A percentile compares a stretch with the other conserved stretches of the same genome.
phyloP scores from a whole-genome alignment of 1,140 invertebrate genomes.

The Neomicropteryx cornuta region DNA sequence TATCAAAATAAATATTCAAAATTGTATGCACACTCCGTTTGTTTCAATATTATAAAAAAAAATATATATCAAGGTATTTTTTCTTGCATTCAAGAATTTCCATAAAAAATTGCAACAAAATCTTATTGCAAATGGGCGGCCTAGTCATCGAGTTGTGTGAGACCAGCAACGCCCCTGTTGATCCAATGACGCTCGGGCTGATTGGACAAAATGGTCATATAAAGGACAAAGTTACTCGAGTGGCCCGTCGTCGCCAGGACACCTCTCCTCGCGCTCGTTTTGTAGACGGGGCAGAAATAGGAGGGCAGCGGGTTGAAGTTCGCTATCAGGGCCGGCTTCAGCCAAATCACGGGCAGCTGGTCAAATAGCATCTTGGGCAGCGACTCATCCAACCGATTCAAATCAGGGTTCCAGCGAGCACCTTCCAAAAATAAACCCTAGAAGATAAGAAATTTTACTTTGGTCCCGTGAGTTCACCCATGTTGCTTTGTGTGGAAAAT shows the following conservation, averaged over 20 bases:
- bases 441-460: no score
- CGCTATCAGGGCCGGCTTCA: slow-evolving; percentile 54
- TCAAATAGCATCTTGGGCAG: slow-evolving; percentile 68
- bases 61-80: no score
- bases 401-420: slow-evolving; percentile 69
- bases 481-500: no score
- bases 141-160: slow-evolving; percentile 69
- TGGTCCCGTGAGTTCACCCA: no score
- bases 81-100: no score
- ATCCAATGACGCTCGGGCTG: slow-evolving; percentile 72
- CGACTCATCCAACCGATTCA: slow-evolving; percentile 55
- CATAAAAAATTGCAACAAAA: no score
- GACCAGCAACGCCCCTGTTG: slow-evolving; percentile 67
- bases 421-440: slow-evolving; percentile 83
- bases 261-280: slow-evolving; percentile 71
- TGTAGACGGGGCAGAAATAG: slow-evolving; percentile 80
- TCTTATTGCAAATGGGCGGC: no score
- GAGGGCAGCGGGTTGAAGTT: slow-evolving; percentile 38
- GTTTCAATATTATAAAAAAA: no score
- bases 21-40: no score
- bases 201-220: slow-evolving; percentile 54
- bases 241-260: slow-evolving; percentile 74
- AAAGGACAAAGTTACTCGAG: slow-evolving; percentile 85
- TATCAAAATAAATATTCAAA: no score
- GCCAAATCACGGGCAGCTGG: slow-evolving; percentile 62